phyloP scores from a whole-genome alignment of 2,888 invertebrate species.

The Drosophila subsilvestris region DNA sequence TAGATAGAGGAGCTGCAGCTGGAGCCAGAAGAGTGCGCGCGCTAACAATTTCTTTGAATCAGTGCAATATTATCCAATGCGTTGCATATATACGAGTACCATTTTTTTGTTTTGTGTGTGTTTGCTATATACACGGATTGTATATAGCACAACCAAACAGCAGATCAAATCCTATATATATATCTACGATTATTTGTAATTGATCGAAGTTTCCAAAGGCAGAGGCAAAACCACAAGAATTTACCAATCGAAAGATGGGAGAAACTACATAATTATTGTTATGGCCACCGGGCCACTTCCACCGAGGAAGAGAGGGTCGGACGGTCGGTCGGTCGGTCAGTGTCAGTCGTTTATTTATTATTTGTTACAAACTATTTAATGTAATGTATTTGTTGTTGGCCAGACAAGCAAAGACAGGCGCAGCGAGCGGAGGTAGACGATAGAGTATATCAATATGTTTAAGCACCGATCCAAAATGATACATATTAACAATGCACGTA shows the following conservation, averaged over 20 bases:
- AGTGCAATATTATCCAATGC: constrained; percentile 67
- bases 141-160: constrained; percentile 41
- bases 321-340: constrained; percentile 31
- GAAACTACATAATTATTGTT: constrained; percentile 41
- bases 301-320: neutral
- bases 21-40: constrained; percentile 8
- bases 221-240: constrained; percentile 20
- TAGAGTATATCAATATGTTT: constrained; percentile 71
- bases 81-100: constrained; percentile 6
- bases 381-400: constrained; percentile 59
- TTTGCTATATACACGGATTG: constrained; percentile 31
- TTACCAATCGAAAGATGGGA: constrained; percentile 18
- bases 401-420: constrained; percentile 25
- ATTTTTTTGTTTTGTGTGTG: neutral
- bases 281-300: constrained; percentile 15
- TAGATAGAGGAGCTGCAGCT: neutral
- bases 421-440: constrained; percentile 26
- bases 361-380: constrained; percentile 58
- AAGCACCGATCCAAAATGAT: constrained; percentile 49
- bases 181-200: neutral
- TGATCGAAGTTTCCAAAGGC: neutral
- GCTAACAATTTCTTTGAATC: constrained; percentile 32
- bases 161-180: constrained; percentile 11
- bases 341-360: constrained; percentile 46
- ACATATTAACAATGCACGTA: constrained; percentile 66